phyloP scores from a whole-genome alignment of 2,797 vertebrate genomes.

The Onychomys arenicola region DNA sequence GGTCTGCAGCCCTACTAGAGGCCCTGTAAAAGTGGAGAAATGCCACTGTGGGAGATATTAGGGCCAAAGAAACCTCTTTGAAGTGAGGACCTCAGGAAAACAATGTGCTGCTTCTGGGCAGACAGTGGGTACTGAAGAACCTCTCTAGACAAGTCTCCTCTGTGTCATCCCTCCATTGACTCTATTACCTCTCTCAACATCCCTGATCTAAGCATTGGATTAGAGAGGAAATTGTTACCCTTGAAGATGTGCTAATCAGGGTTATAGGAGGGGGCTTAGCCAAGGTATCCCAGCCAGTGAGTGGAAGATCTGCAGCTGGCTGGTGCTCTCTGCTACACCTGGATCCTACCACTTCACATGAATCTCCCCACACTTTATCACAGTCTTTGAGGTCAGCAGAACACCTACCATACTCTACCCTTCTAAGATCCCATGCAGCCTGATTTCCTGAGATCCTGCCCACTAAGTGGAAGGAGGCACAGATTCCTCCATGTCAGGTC shows the following conservation, averaged over 20 bases:
- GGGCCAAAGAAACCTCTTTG: neutral
- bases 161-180: accelerated
- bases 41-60: accelerated
- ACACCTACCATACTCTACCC: neutral
- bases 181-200: too few species aligned
- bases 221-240: too few species aligned
- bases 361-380: neutral
- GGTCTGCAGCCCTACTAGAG: neutral
- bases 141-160: neutral
- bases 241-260: accelerated
- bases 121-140: neutral
- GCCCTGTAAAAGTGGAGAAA: neutral
- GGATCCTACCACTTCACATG: neutral
- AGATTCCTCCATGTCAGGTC: neutral
- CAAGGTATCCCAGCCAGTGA: neutral
- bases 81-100: too few species aligned
- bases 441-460: neutral
- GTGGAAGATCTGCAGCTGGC: too few species aligned
- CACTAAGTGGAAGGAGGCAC: accelerated
- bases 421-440: accelerated
- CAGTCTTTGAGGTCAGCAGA: neutral
- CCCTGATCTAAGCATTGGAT: neutral
- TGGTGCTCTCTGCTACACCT: accelerated
- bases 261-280: neutral
- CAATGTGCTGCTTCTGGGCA: accelerated